Evolutionary conservation across 53 echinoderm and acorn worm genomes (phyloP).

Genomic region (Echinarachnius parma): DNA sequence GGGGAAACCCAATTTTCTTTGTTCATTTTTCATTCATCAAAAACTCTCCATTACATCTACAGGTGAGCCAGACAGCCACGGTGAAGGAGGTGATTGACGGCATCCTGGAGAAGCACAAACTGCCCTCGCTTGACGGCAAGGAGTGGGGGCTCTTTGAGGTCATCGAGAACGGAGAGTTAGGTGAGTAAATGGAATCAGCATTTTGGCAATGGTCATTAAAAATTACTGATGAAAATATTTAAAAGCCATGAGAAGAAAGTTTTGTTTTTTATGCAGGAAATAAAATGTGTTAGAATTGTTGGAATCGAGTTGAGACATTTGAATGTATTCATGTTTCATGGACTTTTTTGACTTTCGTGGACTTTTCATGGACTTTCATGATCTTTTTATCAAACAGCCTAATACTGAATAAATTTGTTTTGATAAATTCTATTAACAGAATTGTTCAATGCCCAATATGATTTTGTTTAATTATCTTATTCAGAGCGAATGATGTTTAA

Average conservation of each 20-base stretch:
- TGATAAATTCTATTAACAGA: neutral
- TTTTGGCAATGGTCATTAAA: neutral
- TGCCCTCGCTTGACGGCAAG: conserved; percentile 38
- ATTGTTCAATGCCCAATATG: neutral
- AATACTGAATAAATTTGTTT: neutral
- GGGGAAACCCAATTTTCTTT: too few species aligned
- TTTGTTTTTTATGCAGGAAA: too few species aligned
- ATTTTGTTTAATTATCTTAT: conserved; percentile 21
- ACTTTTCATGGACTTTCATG: too few species aligned
- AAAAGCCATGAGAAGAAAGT: too few species aligned
- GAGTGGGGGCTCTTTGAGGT: conserved; percentile 77
- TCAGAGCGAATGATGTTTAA: conserved; percentile 82
- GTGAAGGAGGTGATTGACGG: conserved; percentile 64
- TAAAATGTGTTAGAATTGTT: too few species aligned
- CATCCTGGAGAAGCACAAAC: conserved; percentile 53
- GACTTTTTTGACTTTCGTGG: too few species aligned
- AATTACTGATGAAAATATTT: too few species aligned
- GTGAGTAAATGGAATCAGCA: conserved; percentile 19
- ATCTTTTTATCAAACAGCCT: neutral
- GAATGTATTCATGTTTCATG: too few species aligned
- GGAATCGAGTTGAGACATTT: too few species aligned
- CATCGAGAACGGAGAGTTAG: conserved; percentile 74
- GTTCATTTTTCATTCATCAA: too few species aligned
- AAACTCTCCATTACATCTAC: too few species aligned
- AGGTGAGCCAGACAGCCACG: conserved; percentile 32